Conservation (phyloP, 2,113 vertebrate genomes). For the Boleophthalmus pectinirostris region DNA sequence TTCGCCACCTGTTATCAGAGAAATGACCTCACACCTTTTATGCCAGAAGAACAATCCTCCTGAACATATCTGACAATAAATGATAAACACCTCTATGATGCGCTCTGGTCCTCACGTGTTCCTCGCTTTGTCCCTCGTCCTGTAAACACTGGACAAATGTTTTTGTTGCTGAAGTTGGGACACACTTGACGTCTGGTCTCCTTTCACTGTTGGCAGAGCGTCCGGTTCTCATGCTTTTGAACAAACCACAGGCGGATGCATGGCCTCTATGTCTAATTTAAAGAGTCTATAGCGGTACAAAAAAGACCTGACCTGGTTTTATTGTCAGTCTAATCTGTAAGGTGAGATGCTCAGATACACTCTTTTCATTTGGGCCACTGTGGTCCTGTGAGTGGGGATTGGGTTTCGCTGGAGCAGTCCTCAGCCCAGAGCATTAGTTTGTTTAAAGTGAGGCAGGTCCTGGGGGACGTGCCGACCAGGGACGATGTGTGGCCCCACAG, state of each 20-base stretch:
- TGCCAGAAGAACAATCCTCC: neutral
- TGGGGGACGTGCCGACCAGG: slow-evolving; percentile 23
- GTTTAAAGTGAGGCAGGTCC: slow-evolving; percentile 51
- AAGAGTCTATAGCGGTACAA: slow-evolving; percentile 28
- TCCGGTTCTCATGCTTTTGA: slow-evolving; percentile 6
- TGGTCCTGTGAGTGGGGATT: slow-evolving; percentile 63
- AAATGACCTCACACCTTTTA: neutral
- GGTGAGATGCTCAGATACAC: slow-evolving; percentile 65
- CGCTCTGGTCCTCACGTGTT: neutral
- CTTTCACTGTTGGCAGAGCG: slow-evolving; percentile 4
- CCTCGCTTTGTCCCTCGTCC: neutral
- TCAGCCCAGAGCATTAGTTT: slow-evolving; percentile 51
- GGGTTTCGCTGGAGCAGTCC: slow-evolving; percentile 51
- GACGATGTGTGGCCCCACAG: slow-evolving; percentile 57
- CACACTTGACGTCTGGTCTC: neutral
- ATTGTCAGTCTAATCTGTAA: slow-evolving; percentile 58
- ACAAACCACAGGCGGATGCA: slow-evolving; percentile 8
- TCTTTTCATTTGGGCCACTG: slow-evolving; percentile 50
- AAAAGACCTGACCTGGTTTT: slow-evolving; percentile 60
- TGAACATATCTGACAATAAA: neutral
- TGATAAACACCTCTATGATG: neutral
- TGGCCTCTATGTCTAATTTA: slow-evolving; percentile 37
- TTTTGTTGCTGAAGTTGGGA: neutral
- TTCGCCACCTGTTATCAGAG: neutral
- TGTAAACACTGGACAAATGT: neutral